Evolutionary conservation across 30 jellyfish, hydroid and myxozoan species (phyloP).

Genomic region (Catostylus mosaicus): DNA sequence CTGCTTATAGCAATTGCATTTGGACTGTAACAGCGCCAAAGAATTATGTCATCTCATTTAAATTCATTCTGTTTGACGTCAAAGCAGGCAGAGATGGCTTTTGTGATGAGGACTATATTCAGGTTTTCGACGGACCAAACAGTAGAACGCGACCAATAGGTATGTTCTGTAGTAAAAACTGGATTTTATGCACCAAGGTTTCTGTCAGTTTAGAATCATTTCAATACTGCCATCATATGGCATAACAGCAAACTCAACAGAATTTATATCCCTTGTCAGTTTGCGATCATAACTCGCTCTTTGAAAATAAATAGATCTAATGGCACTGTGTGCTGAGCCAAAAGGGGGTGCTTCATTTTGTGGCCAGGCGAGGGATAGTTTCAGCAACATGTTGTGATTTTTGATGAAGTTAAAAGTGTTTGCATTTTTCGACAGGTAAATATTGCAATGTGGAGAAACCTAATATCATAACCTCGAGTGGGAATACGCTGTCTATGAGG

Average conservation of each 20-base stretch:
- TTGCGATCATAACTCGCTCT: no score
- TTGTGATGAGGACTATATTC: constrained; percentile 85
- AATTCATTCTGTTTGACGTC: constrained; percentile 76
- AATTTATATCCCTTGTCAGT: no score
- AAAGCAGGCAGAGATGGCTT: constrained; percentile 49
- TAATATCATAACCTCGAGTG: constrained; percentile 66
- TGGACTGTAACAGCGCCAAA: constrained; percentile 85
- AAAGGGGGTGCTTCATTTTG: no score
- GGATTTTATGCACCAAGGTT: no score
- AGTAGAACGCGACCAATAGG: constrained; percentile 70
- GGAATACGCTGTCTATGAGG: constrained; percentile 53
- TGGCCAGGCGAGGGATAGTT: no score
- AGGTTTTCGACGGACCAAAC: constrained; percentile 77
- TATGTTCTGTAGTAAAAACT: no score
- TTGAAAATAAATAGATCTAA: no score
- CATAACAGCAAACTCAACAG: no score
- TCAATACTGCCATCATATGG: no score
- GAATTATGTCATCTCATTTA: constrained; percentile 62
- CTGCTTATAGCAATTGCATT: constrained; percentile 81
- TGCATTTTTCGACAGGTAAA: constrained; percentile 45
- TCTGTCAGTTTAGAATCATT: no score
- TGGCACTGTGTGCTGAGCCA: no score
- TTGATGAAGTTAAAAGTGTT: not conserved
- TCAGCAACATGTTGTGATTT: no score
- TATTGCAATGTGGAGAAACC: constrained; percentile 86